Conservation (phyloP, 2,113 vertebrate species). For the Pycnonotus jocosus region DNA sequence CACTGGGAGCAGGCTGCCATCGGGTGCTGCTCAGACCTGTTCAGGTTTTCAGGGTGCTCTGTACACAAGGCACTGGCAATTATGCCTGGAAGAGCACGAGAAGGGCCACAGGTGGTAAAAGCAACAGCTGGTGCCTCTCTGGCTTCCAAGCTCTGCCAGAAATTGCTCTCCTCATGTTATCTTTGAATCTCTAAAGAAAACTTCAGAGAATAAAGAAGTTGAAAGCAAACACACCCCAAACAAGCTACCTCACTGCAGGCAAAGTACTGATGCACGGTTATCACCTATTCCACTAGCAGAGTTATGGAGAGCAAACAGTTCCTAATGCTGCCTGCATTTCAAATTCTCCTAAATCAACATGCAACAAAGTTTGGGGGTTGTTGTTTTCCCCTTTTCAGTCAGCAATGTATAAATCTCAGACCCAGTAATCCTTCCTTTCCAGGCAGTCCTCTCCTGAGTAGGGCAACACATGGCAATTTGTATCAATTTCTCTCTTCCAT, state of each 20-base stretch:
- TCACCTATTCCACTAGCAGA: not conserved
- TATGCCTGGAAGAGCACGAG: not conserved
- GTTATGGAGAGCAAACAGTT: not conserved
- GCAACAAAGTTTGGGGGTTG: not conserved
- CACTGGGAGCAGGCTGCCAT: not conserved
- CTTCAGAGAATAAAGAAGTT: not conserved
- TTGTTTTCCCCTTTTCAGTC: not conserved
- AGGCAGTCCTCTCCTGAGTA: not conserved
- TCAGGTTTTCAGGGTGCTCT: not conserved
- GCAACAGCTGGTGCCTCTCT: conserved; percentile 5
- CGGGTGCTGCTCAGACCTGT: not conserved
- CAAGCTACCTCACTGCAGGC: not conserved
- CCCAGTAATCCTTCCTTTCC: not conserved
- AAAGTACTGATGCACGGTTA: not conserved
- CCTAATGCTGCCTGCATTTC: not conserved
- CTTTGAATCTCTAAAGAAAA: conserved; percentile 12
- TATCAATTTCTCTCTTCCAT: not conserved
- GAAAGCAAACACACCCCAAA: not conserved
- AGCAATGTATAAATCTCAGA: not conserved
- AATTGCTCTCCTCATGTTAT: not conserved
- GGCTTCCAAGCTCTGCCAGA: not conserved
- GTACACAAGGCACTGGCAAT: not conserved
- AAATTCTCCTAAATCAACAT: not conserved
- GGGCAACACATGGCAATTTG: not conserved
- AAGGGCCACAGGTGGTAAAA: not conserved